A percentile compares a stretch with the other conserved stretches of the same genome.
Evolutionary conservation across 1,140 invertebrate species (phyloP).

Genomic region (Papilio machaon): DNA sequence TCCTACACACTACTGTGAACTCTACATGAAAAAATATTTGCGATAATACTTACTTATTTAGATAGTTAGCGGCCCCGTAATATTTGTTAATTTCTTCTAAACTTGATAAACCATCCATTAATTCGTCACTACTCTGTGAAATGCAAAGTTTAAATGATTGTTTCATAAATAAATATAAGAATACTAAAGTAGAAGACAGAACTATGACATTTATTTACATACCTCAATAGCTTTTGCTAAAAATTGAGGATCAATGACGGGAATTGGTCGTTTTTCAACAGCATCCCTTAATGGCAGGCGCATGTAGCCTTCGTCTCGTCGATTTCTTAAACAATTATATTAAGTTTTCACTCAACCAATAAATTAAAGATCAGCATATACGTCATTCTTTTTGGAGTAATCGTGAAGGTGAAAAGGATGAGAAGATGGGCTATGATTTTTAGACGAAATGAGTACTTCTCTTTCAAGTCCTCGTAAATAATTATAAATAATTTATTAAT

Average conservation of each 20-base stretch:
- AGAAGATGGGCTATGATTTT: too few species aligned
- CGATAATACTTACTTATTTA: conserved; percentile 64
- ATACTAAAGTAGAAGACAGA: background rate
- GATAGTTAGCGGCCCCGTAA: conserved; percentile 71
- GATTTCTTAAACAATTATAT: conserved; percentile 48
- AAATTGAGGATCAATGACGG: conserved; percentile 57
- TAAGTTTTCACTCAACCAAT: too few species aligned
- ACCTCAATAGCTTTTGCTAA: conserved; percentile 61
- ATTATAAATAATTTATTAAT: too few species aligned
- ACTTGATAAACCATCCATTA: conserved; percentile 46
- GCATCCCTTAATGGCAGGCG: conserved; percentile 84
- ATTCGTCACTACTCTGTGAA: conserved; percentile 56
- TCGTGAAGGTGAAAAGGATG: too few species aligned
- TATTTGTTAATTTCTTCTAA: conserved; percentile 57
- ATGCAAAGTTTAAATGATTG: conserved; percentile 32
- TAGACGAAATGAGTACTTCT: too few species aligned
- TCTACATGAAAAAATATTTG: too few species aligned
- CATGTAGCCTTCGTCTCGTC: conserved; percentile 65
- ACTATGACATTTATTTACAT: conserved; percentile 42
- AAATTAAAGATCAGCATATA: too few species aligned
- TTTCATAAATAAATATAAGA: background rate
- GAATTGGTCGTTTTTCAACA: conserved; percentile 84
- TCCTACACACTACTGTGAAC: too few species aligned
- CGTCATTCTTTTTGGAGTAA: too few species aligned
- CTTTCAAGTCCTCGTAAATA: too few species aligned